These are phyloP conservation scores for Etia nguti DNA, from an alignment of 2,113 vertebrate genomes.

Conservation along the genomic window DNA sequence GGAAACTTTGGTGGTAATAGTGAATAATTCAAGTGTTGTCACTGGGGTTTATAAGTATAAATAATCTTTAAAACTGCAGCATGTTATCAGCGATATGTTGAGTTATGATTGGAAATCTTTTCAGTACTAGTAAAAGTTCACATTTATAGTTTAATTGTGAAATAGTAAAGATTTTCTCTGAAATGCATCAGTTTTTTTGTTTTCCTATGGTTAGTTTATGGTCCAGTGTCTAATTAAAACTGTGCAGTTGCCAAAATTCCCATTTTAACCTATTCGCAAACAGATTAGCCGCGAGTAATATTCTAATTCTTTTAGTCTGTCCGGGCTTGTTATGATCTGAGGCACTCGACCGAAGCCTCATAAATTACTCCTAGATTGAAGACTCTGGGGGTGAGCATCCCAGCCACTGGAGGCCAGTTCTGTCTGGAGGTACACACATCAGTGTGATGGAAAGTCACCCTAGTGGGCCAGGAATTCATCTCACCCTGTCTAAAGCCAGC, in stretches of 20 bases:
- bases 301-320: not conserved
- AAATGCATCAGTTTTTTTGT: not conserved
- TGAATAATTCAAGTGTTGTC: not conserved
- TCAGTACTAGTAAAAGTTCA: not conserved
- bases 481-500: slow-evolving; percentile 28
- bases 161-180: not conserved
- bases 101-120: not conserved
- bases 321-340: not conserved
- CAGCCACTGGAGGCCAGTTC: not conserved
- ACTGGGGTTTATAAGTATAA: not conserved
- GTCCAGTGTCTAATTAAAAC: not conserved
- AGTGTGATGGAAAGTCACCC: slow-evolving; percentile 37
- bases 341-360: not conserved
- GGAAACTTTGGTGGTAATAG: not conserved
- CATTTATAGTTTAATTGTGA: not conserved
- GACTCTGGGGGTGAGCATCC: not conserved
- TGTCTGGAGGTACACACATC: slow-evolving; percentile 20
- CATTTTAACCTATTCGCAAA: not conserved
- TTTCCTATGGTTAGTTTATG: not conserved
- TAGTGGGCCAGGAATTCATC: slow-evolving; percentile 14
- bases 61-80: not conserved
- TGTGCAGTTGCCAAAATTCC: not conserved
- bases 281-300: not conserved
- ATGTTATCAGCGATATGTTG: not conserved
- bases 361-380: not conserved